phyloP scores from a whole-genome alignment of 2,888 invertebrate genomes.

The Catocala sponsa region DNA sequence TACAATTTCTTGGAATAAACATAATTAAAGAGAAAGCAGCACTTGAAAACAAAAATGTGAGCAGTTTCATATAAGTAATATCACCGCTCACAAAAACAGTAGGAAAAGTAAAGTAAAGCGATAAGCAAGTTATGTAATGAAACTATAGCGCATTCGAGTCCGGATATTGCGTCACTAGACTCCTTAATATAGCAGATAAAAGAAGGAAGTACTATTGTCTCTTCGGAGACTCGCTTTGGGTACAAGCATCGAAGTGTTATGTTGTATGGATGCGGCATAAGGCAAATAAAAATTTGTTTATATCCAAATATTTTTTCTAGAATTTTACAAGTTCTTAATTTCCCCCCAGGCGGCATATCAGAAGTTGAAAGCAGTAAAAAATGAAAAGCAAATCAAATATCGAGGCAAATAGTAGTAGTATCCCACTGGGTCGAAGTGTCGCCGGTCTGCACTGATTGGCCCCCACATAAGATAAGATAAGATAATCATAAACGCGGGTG shows the following conservation, averaged over 20 bases:
- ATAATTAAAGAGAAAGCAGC: neutral
- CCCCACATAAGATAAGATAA: too few species aligned
- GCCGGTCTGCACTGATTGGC: too few species aligned
- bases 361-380: too few species aligned
- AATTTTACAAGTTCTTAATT: too few species aligned
- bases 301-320: too few species aligned
- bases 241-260: neutral
- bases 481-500: too few species aligned
- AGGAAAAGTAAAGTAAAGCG: conserved; percentile 58
- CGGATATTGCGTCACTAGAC: conserved; percentile 50
- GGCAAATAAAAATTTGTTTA: too few species aligned
- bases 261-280: conserved; percentile 26
- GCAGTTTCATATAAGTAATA: conserved; percentile 15
- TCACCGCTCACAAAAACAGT: conserved; percentile 49
- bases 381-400: too few species aligned
- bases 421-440: too few species aligned
- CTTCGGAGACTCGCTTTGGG: conserved; percentile 34
- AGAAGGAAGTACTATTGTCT: conserved; percentile 57
- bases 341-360: too few species aligned
- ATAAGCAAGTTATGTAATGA: conserved; percentile 66
- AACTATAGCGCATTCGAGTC: conserved; percentile 54
- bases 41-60: neutral
- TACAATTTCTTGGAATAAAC: too few species aligned
- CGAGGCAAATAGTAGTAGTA: too few species aligned
- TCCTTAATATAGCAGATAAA: conserved; percentile 63